phyloP scores from a whole-genome alignment of 2,888 invertebrate genomes.

The Heteromurus nitidus region DNA sequence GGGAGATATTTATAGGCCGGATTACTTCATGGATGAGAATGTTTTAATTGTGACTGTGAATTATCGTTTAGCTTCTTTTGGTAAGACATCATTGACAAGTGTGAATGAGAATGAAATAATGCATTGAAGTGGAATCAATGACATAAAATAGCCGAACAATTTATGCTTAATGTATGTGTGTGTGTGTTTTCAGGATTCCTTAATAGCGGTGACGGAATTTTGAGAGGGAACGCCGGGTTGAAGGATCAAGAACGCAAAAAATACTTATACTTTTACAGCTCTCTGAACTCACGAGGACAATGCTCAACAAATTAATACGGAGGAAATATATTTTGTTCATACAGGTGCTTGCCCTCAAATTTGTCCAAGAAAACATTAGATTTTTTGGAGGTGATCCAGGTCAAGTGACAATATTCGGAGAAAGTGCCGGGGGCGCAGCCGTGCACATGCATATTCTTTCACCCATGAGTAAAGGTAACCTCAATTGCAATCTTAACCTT shows the following conservation, averaged over 20 bases:
- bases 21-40: conserved; percentile 50
- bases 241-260: conserved; percentile 10
- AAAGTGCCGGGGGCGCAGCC: conserved; percentile 41
- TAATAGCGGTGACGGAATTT: conserved; percentile 67
- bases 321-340: neutral
- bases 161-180: too few species aligned
- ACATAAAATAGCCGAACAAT: too few species aligned
- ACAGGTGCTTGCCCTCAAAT: conserved; percentile 14
- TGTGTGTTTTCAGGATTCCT: conserved; percentile 66
- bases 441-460: conserved; percentile 34
- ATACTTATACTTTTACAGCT: neutral
- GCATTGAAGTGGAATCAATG: too few species aligned
- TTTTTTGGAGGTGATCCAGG: conserved; percentile 28
- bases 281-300: neutral
- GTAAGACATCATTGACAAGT: neutral
- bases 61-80: conserved; percentile 36
- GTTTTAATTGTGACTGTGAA: conserved; percentile 34
- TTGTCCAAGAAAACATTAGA: conserved; percentile 22
- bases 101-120: too few species aligned
- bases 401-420: conserved; percentile 23
- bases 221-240: conserved; percentile 67
- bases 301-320: neutral
- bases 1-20: conserved; percentile 36
- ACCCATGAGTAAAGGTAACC: conserved; percentile 41
- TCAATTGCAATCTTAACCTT: too few species aligned